These are phyloP conservation scores for Tympanuchus pallidicinctus DNA, from an alignment of 2,113 vertebrate genomes.

Conservation along the genomic window DNA sequence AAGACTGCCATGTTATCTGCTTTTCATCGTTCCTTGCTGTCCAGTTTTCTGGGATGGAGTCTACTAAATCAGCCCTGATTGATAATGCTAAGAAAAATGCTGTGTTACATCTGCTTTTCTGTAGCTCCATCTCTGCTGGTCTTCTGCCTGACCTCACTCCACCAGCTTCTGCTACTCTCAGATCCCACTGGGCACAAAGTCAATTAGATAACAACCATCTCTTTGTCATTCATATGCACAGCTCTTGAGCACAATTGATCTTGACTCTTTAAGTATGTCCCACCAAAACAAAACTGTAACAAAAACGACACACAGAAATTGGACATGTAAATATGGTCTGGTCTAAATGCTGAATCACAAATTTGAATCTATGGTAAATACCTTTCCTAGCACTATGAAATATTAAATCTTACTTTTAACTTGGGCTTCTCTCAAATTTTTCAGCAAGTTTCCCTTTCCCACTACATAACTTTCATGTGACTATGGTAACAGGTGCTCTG, in stretches of 20 bases:
- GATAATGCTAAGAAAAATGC: not conserved
- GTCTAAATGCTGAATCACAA: not conserved
- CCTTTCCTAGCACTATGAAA: not conserved
- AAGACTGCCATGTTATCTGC: not conserved
- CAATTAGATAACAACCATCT: not conserved
- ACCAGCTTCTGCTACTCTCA: constrained; percentile 27
- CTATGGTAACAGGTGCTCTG: not conserved
- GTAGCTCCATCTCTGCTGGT: not conserved
- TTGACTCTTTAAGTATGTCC: not conserved
- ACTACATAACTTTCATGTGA: rapidly evolving
- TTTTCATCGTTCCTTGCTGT: not conserved
- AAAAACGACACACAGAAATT: not conserved
- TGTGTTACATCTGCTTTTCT: not conserved
- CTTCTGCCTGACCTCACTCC: constrained; percentile 23
- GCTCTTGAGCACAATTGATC: constrained; percentile 27
- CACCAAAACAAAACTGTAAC: not conserved
- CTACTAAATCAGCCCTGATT: not conserved
- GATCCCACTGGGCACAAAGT: constrained; percentile 14
- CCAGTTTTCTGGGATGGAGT: not conserved
- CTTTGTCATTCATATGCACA: not conserved
- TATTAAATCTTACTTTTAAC: not conserved
- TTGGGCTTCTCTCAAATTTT: not conserved
- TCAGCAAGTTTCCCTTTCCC: not conserved
- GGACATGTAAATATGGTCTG: not conserved
- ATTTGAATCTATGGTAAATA: not conserved